Conservation (phyloP, 1,140 invertebrate genomes). For the Papilio polyxenes region DNA sequence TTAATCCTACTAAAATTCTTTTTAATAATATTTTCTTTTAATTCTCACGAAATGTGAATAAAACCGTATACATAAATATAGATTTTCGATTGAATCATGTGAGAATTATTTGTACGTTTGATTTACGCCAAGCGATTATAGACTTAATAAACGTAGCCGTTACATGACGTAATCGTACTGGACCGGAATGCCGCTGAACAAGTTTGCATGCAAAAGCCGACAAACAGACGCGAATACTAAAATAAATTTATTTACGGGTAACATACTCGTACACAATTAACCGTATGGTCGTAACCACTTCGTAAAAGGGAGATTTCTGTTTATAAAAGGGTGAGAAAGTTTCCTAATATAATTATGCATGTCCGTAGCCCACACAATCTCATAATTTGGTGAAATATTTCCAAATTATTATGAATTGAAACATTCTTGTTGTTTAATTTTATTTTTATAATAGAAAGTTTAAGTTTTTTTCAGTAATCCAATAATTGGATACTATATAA, state of each 20-base stretch:
- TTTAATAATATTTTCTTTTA: background rate
- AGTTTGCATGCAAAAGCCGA: constrained; percentile 53
- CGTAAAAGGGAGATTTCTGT: background rate
- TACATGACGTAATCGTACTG: constrained; percentile 61
- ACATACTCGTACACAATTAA: constrained; percentile 19
- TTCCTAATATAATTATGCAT: background rate
- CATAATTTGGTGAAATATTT: background rate
- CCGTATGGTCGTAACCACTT: constrained; percentile 11
- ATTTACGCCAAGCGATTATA: constrained; percentile 45
- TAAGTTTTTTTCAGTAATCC: too few relatives aligned
- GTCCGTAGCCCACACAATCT: background rate
- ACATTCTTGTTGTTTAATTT: background rate
- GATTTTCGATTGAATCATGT: constrained; percentile 3
- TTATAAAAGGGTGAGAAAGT: background rate
- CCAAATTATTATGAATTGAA: background rate
- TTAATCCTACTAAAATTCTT: background rate
- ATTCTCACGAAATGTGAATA: background rate
- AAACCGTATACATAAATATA: background rate
- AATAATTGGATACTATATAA: background rate
- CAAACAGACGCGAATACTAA: constrained; percentile 52
- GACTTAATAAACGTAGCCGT: constrained; percentile 48
- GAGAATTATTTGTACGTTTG: background rate
- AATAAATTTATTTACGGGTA: constrained; percentile 34
- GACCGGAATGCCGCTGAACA: constrained; percentile 57
- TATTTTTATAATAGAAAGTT: background rate